Base-by-base conservation (phyloP, 1,140 invertebrate species). In the Drosophila ohnishii region DNA sequence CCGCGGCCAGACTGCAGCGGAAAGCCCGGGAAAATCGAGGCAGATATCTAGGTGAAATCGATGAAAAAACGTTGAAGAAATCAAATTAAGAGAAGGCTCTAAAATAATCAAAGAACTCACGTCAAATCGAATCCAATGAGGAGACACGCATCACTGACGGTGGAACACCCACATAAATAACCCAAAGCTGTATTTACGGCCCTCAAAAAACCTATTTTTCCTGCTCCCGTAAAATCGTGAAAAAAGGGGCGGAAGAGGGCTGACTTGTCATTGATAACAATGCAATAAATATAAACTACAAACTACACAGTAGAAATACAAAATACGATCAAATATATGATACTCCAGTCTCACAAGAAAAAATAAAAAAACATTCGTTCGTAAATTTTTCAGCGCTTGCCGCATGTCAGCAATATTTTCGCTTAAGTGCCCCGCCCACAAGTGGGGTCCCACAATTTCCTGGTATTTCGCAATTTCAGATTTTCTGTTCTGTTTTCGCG, bases 51-150 rank as follows among this genome's bases (percentile, higher is more conserved):
- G 45, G 25, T n/a, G 7, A 19, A 40, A 57, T 30, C 2, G 2
- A 14, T 13, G 25, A 42, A 30, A 65, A 28, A 51, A 37, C 10
- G 10, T 44, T 34, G 32, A 8, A 35, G 34, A 71, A 79, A 83
- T 72, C 80, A 80, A 84, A 83, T 58, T 62, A 30, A 58, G 64
- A 47, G 64, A 67, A 63, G 47, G 62, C 53, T 79, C 58, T 63
- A 80, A 57, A 75, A 64, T 79, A 79, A 82, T 84, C 76, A 79
- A 79, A 79, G 58, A 58, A 40, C 47, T 70, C 44, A 39, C 55
- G 40, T 34, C 55, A 60, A 75, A 63, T 50, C 28, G 69, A 51
- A 44, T 58, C 47, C 57, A 42, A 45, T 39, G 34, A 10, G 45
- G 3, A 62, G 28, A 37, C 25, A 47, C n/a, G 45, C 45, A 62